Evolutionary conservation across 2,888 invertebrate genomes (phyloP).

Genomic region (Lasioglossum morio): DNA sequence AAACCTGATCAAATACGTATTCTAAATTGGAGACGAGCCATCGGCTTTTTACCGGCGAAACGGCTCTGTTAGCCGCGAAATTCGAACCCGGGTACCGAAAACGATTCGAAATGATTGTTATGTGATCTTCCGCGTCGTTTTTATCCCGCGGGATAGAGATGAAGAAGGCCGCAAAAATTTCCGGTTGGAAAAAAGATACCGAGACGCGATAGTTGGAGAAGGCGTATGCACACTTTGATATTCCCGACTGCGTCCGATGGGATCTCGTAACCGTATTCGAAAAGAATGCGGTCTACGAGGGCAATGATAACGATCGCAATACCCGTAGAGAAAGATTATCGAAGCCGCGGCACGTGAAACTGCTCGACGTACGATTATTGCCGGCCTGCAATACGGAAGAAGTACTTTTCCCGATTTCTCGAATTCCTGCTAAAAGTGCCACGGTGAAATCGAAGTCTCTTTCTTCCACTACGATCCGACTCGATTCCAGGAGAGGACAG

Average conservation of each 20-base stretch:
- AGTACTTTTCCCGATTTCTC: constrained; percentile 40
- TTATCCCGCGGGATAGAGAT: background rate
- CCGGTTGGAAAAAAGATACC: background rate
- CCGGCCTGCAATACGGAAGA: background rate
- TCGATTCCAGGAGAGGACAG: background rate
- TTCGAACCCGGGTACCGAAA: background rate
- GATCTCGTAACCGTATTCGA: constrained; percentile 48
- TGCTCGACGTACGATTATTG: constrained; percentile 54
- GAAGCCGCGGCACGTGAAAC: constrained; percentile 37
- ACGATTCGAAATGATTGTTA: background rate
- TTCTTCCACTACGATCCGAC: background rate
- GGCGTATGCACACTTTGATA: constrained; percentile 36
- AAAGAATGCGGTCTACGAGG: constrained; percentile 49
- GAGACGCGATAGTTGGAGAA: background rate
- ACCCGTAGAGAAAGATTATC: constrained; percentile 56
- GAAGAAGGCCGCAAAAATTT: background rate
- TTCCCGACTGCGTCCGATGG: constrained; percentile 17
- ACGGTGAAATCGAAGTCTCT: constrained; percentile 23
- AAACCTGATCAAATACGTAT: background rate
- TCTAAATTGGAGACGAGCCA: background rate
- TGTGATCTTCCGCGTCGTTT: background rate
- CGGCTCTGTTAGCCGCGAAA: background rate
- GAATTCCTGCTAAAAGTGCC: constrained; percentile 29
- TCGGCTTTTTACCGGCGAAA: background rate
- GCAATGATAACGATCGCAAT: constrained; percentile 59